Evolutionary conservation across 2,113 vertebrate species (phyloP), one percentile per base, ranked within the genome.

Genomic region (Labeo rohita): DNA sequence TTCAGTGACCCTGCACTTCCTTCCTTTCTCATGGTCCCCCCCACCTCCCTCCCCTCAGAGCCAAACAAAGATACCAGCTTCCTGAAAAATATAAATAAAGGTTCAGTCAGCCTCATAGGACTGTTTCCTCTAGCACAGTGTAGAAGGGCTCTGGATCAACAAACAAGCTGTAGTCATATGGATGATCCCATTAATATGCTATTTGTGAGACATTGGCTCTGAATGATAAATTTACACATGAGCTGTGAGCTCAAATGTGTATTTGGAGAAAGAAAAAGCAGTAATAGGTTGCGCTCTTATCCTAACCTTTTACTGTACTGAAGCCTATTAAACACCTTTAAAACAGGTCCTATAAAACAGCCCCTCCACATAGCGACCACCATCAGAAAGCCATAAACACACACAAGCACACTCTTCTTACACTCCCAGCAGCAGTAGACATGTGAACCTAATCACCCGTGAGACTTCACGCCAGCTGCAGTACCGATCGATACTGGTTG

Each of bases 61-160:
- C 68, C 50, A 73, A 87, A 79, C 72, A 85, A 89, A 78, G 5
- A 85, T 68, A 50, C 13, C 23, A 56, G 72, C 72, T 82, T 89
- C 77, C 87, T 86, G 80, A 77, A 87, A 63, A 39, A 80, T 76
- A 84, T 85, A 87, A 87, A 87, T 80, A 87, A 84, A 63, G n/a
- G 28, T 34, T n/a, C 54, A 74, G 68, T 87, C 77, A 81, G 56
- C 45, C 49, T 74, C 50, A 52, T 52, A 61, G 65, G 56, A 34
- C 63, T 18, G 68, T 21, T 80, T 80, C 87, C 82, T 74, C 11
- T 54, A 43, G 47, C 66, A 21, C 13, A 63, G 74, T 70, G 68
- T 45, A 80, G 59, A 85, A 77, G 63, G 34, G 15, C 59, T 76
- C 47, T 34, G 11, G 21, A 63, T 78, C 11, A 73, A 61, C 59